phyloP scores from a whole-genome alignment of 2,113 vertebrate species.

The Seriola rivoliana region DNA sequence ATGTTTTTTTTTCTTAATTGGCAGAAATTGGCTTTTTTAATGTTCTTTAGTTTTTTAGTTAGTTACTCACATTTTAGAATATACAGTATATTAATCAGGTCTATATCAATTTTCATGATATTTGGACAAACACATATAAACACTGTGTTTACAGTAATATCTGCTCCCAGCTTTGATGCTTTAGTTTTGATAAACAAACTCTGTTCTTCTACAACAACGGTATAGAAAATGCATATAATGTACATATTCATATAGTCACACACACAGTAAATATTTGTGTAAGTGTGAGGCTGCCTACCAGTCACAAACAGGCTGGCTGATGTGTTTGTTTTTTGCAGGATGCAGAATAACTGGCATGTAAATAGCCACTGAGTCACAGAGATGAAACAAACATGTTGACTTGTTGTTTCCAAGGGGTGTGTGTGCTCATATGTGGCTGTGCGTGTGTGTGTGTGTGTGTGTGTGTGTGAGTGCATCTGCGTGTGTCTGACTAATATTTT shows the following conservation, averaged over 20 bases:
- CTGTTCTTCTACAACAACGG: neutral
- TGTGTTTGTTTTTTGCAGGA: slow-evolving; percentile 40
- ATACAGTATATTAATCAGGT: no score
- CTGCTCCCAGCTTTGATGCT: neutral
- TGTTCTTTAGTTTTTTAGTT: no score
- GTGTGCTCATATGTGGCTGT: slow-evolving; percentile 6
- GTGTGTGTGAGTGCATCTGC: slow-evolving; percentile 16
- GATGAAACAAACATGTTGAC: slow-evolving; percentile 80
- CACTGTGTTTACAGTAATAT: neutral
- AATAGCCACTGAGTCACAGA: slow-evolving; percentile 47
- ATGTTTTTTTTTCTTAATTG: no score
- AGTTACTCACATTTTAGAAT: no score
- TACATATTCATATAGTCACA: neutral
- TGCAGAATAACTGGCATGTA: slow-evolving; percentile 36
- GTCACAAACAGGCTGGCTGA: slow-evolving; percentile 19
- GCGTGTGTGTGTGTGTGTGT: slow-evolving; percentile 4
- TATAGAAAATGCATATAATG: neutral
- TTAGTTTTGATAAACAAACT: neutral
- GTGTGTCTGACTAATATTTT: slow-evolving; percentile 63
- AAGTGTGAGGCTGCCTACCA: neutral
- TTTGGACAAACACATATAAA: neutral
- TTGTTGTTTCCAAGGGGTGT: slow-evolving; percentile 61
- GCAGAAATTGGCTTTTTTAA: no score
- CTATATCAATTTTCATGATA: neutral
- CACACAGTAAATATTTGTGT: slow-evolving; percentile 43